These are phyloP conservation scores for Drosophila dives DNA, from an alignment of 2,888 invertebrate genomes.

Conservation along the genomic window DNA sequence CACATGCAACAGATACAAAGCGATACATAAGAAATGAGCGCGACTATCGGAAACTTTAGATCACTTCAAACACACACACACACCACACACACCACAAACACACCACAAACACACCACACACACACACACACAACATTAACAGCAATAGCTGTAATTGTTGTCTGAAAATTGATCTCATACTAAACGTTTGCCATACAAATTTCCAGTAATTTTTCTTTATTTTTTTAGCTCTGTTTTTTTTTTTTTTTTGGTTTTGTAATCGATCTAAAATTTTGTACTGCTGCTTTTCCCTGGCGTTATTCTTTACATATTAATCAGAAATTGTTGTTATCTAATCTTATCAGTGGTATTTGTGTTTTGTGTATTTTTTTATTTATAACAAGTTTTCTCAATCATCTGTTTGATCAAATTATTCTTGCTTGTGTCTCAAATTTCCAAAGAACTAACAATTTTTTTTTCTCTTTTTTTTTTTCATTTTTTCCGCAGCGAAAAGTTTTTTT, in stretches of 20 bases:
- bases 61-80: conserved; percentile 1
- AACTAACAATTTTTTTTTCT: not conserved
- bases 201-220: not conserved
- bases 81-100: not conserved
- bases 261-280: not conserved
- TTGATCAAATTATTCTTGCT: conserved; percentile 30
- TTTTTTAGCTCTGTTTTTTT: not conserved
- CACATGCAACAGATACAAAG: conserved; percentile 53
- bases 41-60: conserved; percentile 2
- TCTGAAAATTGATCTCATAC: conserved; percentile 32
- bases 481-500: not conserved
- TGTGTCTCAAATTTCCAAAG: not conserved
- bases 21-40: conserved; percentile 49
- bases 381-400: conserved; percentile 42
- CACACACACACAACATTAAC: not conserved
- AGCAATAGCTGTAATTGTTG: conserved; percentile 8
- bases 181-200: conserved; percentile 18
- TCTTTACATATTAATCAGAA: not conserved
- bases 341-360: conserved; percentile 28
- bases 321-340: conserved; percentile 35
- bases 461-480: not conserved
- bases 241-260: conserved; percentile 12
- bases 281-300: not conserved
- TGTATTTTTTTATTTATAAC: conserved; percentile 14
- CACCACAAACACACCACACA: not conserved